Percentiles rank a stretch among this genome's conserved stretches.
These are phyloP conservation scores for Folsomia candida DNA, from an alignment of 2,888 invertebrate species.

Conservation along the genomic window DNA sequence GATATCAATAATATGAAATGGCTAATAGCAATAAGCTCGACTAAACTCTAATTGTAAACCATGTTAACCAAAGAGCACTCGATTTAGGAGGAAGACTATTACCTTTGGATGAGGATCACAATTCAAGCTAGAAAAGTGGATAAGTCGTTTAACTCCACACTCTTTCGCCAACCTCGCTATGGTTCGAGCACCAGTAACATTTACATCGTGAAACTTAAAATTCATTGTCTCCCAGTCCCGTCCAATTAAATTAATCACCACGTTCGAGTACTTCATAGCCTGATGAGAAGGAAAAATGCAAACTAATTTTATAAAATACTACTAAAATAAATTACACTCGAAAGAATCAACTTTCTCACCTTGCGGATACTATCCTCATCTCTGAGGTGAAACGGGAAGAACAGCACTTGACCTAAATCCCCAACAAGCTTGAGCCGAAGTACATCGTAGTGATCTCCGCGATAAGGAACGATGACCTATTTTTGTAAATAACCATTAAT, in stretches of 20 bases:
- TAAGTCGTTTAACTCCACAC: conserved; percentile 84
- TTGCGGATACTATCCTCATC: conserved; percentile 83
- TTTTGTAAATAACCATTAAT: too few relatives aligned
- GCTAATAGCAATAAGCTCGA: too few relatives aligned
- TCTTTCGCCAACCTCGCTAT: conserved; percentile 73
- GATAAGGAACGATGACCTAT: conserved; percentile 86
- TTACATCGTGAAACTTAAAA: conserved; percentile 79
- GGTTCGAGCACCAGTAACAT: conserved; percentile 77
- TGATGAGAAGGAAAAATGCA: conserved; percentile 21
- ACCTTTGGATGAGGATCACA: conserved; percentile 67
- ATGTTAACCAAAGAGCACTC: too few relatives aligned
- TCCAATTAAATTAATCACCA: conserved; percentile 92
- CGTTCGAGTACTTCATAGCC: conserved; percentile 89
- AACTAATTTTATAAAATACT: too few relatives aligned
- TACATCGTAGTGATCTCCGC: conserved; percentile 79
- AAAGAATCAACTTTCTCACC: conserved; percentile 37
- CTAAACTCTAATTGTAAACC: too few relatives aligned
- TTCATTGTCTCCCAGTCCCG: conserved; percentile 89
- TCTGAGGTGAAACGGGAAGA: conserved; percentile 75
- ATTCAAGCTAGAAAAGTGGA: conserved; percentile 89
- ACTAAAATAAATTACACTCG: not conserved
- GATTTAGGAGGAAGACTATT: too few relatives aligned
- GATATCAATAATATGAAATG: too few relatives aligned
- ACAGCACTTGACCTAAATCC: conserved; percentile 92
- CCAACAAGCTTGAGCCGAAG: conserved; percentile 78